Conservation (phyloP, 2,797 vertebrate genomes). For the Channallabes apus region DNA sequence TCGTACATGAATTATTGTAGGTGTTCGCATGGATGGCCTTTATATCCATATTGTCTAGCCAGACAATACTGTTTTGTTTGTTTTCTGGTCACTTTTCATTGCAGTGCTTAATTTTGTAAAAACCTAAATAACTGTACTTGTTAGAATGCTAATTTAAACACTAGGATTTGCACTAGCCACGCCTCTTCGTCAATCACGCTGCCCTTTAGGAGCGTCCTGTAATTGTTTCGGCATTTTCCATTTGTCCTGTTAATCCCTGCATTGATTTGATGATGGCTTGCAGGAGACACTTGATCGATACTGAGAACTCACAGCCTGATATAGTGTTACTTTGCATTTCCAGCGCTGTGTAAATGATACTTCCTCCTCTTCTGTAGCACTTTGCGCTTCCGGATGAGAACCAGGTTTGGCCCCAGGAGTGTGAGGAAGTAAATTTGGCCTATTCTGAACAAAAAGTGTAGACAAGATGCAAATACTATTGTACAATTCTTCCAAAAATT, state of each 20-base stretch:
- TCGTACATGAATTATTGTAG: no score
- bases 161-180: background rate
- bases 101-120: background rate
- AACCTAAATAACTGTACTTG: background rate
- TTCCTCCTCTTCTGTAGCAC: constrained; percentile 4
- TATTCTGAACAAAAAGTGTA: background rate
- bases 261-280: constrained; percentile 33
- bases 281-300: constrained; percentile 40
- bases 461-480: background rate
- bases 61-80: background rate
- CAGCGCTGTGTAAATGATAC: constrained; percentile 19
- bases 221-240: constrained; percentile 54
- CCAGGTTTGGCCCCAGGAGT: background rate
- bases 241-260: constrained; percentile 54
- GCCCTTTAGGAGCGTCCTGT: constrained; percentile 30
- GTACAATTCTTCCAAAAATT: no score
- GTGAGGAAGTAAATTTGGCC: background rate
- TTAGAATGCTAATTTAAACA: background rate
- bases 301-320: constrained; percentile 11
- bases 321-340: constrained; percentile 18
- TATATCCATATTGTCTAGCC: no score
- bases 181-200: background rate
- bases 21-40: no score
- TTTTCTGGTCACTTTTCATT: background rate
- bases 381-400: background rate